Percentiles rank a stretch among this genome's conserved stretches.
These are phyloP conservation scores for Actinemys pallida DNA, from an alignment of 2,113 vertebrate genomes.

Conservation along the genomic window DNA sequence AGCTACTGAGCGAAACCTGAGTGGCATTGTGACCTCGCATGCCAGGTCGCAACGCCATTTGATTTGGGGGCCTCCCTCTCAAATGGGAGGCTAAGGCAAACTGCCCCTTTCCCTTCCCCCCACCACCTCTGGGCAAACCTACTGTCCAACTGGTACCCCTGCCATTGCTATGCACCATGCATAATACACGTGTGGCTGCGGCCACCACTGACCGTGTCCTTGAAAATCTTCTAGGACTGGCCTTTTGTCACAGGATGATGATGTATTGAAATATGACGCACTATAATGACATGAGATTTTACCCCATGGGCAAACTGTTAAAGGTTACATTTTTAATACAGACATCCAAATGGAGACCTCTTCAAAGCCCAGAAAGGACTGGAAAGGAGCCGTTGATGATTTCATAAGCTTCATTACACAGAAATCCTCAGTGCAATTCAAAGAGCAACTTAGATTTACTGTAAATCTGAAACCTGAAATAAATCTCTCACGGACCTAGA, in stretches of 20 bases:
- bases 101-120: background rate
- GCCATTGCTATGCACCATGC: background rate
- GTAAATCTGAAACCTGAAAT: background rate
- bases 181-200: background rate
- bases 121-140: background rate
- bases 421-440: background rate
- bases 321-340: background rate
- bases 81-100: background rate
- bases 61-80: background rate
- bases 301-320: background rate
- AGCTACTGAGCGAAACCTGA: background rate
- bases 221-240: conserved; percentile 32
- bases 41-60: background rate
- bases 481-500: background rate
- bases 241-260: conserved; percentile 45
- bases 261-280: conserved; percentile 53
- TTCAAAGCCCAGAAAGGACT: background rate
- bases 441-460: background rate
- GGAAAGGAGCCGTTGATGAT: background rate
- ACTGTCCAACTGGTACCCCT: background rate
- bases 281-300: conserved; percentile 29
- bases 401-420: background rate
- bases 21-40: background rate
- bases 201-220: conserved; percentile 4
- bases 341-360: background rate